phyloP scores from a whole-genome alignment of 2,113 vertebrate genomes.

The Oreotrochilus melanogaster region DNA sequence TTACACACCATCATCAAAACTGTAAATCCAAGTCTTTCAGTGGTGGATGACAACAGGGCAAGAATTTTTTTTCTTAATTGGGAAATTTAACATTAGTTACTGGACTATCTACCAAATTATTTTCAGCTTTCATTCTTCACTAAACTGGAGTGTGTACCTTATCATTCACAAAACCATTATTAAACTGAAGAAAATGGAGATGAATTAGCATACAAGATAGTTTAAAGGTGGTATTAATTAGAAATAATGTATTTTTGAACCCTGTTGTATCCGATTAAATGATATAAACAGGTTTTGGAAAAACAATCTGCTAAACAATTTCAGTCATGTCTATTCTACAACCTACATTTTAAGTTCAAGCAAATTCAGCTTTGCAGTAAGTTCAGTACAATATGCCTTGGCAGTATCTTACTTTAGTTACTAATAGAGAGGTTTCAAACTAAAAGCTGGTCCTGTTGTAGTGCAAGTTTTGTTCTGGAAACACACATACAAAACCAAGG shows the following conservation, averaged over 20 bases:
- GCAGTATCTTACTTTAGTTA: neutral
- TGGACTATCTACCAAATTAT: constrained; percentile 55
- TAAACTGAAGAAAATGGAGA: constrained; percentile 55
- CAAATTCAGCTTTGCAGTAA: neutral
- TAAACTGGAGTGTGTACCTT: constrained; percentile 54
- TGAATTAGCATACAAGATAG: constrained; percentile 70
- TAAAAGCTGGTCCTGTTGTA: neutral
- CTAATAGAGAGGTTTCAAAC: rapidly evolving
- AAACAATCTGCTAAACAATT: constrained; percentile 35
- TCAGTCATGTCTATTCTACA: neutral
- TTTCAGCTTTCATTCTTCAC: constrained; percentile 63
- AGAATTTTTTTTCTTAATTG: constrained; percentile 1
- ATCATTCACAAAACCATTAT: constrained; percentile 60
- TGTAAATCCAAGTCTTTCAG: constrained; percentile 2
- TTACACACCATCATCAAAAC: neutral
- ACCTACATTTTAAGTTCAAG: neutral
- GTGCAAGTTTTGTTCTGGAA: neutral
- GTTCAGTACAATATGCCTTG: neutral
- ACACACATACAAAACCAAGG: neutral
- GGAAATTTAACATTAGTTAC: constrained; percentile 8
- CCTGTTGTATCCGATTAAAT: neutral
- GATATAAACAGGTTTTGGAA: constrained; percentile 20
- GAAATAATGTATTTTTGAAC: constrained; percentile 30
- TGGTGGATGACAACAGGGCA: neutral
- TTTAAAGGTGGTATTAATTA: constrained; percentile 59